Base-by-base conservation (phyloP, 2,888 invertebrate genomes). In the Diarsia brunnea region DNA sequence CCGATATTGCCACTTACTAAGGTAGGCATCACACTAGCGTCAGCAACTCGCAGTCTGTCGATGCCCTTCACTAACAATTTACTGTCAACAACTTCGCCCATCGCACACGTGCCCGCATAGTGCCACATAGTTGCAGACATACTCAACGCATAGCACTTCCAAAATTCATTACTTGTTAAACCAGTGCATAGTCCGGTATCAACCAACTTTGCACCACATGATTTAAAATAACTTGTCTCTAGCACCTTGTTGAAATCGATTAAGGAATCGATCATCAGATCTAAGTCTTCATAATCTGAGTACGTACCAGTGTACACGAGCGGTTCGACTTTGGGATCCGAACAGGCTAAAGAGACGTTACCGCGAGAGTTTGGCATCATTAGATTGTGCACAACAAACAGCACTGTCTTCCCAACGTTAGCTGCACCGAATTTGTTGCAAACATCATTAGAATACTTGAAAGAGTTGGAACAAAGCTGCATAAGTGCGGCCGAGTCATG, bases 111-210 rank as follows among this genome's bases (percentile, higher is more conserved):
- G 10, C 90, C 87, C 14, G 69, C 27, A 45, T 87, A 87, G 72
- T 90, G 90, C 86, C 88, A 89, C 84, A 88, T 81, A n/a, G 84
- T 82, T 0, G 81, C 69, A 53, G 87, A 87, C 86, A 87, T 81
- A 5, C n/a, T 71, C 51, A 83, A 0, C 0, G 76, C 76, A 58
- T 90, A 89, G 61, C 90, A 90, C 5, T 81, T 7, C 85, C 84
- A 90, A 69, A 53, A 90, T 21, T 75, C 81, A 11, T 11, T 31
- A 10, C 45, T 75, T 2, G 16, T 55, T 31, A 75, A 31, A 11
- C 58, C 64, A 0, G 82, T 1, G 27, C 92, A 92, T 1, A 90
- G 71, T 7, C 82, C 82, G 0, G 89, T 58, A 73, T 91, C 87
- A 0, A 90, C 74, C 19, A 90, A 78, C 2, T 74, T 53, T 4